These are phyloP conservation scores for Aphidius ervi DNA, from an alignment of 1,140 invertebrate species.

Conservation along the genomic window DNA sequence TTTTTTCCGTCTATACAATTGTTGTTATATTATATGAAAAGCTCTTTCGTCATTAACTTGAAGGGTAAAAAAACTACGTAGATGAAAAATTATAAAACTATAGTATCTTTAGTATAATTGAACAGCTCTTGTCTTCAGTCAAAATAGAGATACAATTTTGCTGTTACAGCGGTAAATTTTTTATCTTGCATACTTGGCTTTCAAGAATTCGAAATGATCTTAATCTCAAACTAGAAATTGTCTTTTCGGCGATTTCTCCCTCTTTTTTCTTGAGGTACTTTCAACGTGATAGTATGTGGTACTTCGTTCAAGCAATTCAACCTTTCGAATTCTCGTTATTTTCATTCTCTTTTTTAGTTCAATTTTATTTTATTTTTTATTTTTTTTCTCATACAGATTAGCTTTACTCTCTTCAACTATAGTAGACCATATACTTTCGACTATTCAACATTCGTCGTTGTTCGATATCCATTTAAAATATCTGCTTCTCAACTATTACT, in stretches of 20 bases:
- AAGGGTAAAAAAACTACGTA: too few relatives aligned
- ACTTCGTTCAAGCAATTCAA: conserved; percentile 21
- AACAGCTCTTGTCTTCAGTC: too few relatives aligned
- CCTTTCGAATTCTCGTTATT: conserved; percentile 28
- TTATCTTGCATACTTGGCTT: not conserved
- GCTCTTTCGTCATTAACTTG: too few relatives aligned
- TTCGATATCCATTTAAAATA: conserved; percentile 9
- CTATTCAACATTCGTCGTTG: conserved; percentile 4
- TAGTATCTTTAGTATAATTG: too few relatives aligned
- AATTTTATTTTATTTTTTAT: not conserved
- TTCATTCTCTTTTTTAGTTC: not conserved
- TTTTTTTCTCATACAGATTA: not conserved
- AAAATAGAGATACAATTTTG: not conserved
- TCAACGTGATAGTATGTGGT: conserved; percentile 10
- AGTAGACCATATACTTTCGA: not conserved
- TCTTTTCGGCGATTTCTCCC: conserved; percentile 11
- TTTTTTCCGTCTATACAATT: too few relatives aligned
- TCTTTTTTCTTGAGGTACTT: conserved; percentile 1
- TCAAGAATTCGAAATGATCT: conserved; percentile 13
- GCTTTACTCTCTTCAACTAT: not conserved
- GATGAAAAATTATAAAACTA: too few relatives aligned
- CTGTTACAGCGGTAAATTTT: not conserved
- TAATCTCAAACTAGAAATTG: conserved; percentile 13
- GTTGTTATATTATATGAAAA: too few relatives aligned
- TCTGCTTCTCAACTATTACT: conserved; percentile 3